These are phyloP conservation scores for Saccostrea echinata DNA, from an alignment of 1,140 invertebrate species.

Conservation along the genomic window DNA sequence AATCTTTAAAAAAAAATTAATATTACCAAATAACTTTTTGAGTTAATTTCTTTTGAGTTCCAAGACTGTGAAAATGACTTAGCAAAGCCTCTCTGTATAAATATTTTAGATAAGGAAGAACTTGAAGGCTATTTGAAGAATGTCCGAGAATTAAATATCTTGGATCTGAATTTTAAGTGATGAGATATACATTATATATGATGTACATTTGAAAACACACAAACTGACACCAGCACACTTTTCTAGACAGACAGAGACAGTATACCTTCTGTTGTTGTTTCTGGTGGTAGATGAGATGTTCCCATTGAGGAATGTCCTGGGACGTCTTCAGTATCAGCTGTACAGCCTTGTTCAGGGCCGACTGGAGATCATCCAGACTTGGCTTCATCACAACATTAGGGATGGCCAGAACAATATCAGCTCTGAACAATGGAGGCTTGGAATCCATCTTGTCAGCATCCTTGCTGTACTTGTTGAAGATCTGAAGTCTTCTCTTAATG, in stretches of 20 bases:
- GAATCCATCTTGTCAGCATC: slow-evolving; percentile 71
- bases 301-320: slow-evolving; percentile 79
- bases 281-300: slow-evolving; percentile 77
- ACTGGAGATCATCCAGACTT: slow-evolving; percentile 94
- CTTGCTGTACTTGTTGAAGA: slow-evolving; percentile 74
- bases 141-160: neutral
- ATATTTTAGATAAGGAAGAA: neutral
- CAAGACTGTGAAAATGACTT: neutral
- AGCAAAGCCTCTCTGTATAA: neutral
- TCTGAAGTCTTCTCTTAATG: slow-evolving; percentile 79
- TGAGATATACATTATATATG: neutral
- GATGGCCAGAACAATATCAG: slow-evolving; percentile 89
- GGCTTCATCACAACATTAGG: slow-evolving; percentile 93
- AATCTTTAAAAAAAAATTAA: neutral
- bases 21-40: neutral
- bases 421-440: slow-evolving; percentile 76
- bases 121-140: neutral
- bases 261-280: slow-evolving; percentile 78
- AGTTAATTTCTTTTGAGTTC: neutral
- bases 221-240: neutral
- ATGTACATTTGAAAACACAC: neutral
- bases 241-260: neutral
- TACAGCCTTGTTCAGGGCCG: slow-evolving; percentile 87
- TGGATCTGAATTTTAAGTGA: slow-evolving; percentile 32
- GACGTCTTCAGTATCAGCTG: slow-evolving; percentile 79